Percentiles rank a stretch among this genome's conserved stretches.
These are phyloP conservation scores for Sparidentex hasta DNA, from an alignment of 2,797 vertebrate species.

Conservation along the genomic window DNA sequence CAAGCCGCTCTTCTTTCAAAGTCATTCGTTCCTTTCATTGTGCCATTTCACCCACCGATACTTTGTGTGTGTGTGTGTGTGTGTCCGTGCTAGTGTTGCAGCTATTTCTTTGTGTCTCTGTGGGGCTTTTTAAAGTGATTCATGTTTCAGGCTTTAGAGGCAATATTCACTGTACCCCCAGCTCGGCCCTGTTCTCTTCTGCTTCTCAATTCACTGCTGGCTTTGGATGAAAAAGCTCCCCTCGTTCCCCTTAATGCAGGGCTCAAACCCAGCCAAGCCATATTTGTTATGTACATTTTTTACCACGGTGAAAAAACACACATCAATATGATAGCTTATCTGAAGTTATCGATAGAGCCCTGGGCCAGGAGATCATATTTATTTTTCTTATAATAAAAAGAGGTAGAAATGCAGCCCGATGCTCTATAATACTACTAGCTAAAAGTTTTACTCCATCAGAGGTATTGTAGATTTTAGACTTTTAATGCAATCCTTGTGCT, in stretches of 20 bases:
- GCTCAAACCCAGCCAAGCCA: constrained; percentile 23
- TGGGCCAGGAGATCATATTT: neutral
- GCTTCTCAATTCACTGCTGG: constrained; percentile 42
- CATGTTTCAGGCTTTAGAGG: constrained; percentile 64
- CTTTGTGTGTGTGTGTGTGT: constrained; percentile 25
- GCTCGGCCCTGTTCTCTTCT: constrained; percentile 45
- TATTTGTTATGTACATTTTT: constrained; percentile 54
- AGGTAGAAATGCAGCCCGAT: neutral
- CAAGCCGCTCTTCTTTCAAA: constrained; percentile 1
- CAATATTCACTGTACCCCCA: constrained; percentile 56
- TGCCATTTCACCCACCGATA: constrained; percentile 21
- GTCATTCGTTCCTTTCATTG: constrained; percentile 12
- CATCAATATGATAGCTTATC: constrained; percentile 2
- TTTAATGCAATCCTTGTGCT: neutral
- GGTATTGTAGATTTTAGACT: neutral
- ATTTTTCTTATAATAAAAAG: neutral
- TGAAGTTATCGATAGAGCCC: constrained; percentile 22
- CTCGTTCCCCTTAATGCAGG: constrained; percentile 40
- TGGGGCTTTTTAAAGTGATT: constrained; percentile 69
- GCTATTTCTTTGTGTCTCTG: constrained; percentile 54
- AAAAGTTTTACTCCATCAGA: neutral
- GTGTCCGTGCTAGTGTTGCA: constrained; percentile 25
- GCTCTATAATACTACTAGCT: neutral
- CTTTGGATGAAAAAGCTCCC: constrained; percentile 55
- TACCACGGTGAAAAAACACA: constrained; percentile 35